Evolutionary conservation across 2,888 invertebrate species (phyloP).

Genomic region (Drosophila nr. perissopoda): DNA sequence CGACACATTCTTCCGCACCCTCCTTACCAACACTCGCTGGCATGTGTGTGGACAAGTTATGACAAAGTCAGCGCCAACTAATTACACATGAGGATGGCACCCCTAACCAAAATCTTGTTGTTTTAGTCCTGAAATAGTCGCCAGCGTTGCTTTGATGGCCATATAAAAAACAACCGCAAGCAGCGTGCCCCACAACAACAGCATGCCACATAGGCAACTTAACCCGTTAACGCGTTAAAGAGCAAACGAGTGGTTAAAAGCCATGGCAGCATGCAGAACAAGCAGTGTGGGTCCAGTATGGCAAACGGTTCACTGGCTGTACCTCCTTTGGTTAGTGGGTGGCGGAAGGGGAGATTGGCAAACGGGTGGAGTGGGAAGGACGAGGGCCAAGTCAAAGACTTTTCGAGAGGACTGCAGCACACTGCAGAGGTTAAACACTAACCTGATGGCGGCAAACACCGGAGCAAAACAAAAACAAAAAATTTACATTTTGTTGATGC

Average conservation of each 20-base stretch:
- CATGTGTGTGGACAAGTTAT: slow-evolving; percentile 47
- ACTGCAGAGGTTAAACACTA: slow-evolving; percentile 77
- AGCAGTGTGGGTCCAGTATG: slow-evolving; percentile 11
- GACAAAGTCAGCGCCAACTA: slow-evolving; percentile 58
- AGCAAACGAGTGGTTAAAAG: slow-evolving; percentile 78
- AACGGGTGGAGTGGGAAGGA: background rate
- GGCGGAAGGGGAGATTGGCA: background rate
- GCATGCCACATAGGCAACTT: slow-evolving; percentile 71
- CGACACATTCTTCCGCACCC: slow-evolving; percentile 20
- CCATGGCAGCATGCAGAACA: slow-evolving; percentile 43
- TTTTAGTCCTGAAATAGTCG: slow-evolving; percentile 29
- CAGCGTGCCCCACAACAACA: slow-evolving; percentile 18
- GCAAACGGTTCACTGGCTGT: slow-evolving; percentile 56
- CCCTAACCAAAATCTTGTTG: slow-evolving; percentile 18
- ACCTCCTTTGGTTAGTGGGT: slow-evolving; percentile 17
- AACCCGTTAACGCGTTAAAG: slow-evolving; percentile 81
- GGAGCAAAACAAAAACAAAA: slow-evolving; percentile 41
- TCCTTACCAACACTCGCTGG: background rate
- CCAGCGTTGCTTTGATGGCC: slow-evolving; percentile 45
- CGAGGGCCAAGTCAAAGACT: slow-evolving; percentile 74
- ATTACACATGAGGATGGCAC: slow-evolving; percentile 44
- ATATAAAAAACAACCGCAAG: slow-evolving; percentile 48
- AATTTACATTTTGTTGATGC: background rate
- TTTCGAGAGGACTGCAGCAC: slow-evolving; percentile 76
- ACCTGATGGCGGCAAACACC: slow-evolving; percentile 61